Evolutionary conservation across 2,888 invertebrate genomes (phyloP).

Genomic region (Muschampia plurimacula): DNA sequence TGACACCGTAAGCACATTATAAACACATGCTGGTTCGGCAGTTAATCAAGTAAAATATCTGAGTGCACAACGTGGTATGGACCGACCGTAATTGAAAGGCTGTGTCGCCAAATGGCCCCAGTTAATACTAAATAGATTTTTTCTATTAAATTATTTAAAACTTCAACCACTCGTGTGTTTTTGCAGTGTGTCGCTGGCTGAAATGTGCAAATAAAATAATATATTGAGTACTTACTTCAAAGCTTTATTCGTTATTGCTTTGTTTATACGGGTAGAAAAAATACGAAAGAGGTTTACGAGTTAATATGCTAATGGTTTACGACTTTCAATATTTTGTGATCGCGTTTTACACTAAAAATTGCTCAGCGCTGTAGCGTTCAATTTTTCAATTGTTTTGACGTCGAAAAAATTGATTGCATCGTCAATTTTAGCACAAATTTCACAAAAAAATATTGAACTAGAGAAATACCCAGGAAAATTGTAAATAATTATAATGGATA

Average conservation of each 20-base stretch:
- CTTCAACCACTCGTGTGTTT: neutral
- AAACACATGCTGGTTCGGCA: slow-evolving; percentile 9
- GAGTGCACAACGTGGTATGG: slow-evolving; percentile 10
- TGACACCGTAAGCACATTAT: slow-evolving; percentile 21
- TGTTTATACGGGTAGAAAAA: neutral
- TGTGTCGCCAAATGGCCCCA: slow-evolving; percentile 26
- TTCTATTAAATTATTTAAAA: slow-evolving; percentile 29
- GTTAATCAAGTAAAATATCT: slow-evolving; percentile 30
- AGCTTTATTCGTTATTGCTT: neutral
- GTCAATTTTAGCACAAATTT: no score
- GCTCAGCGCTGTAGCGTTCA: neutral
- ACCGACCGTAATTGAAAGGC: slow-evolving; percentile 24
- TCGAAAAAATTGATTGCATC: neutral
- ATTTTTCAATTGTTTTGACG: neutral
- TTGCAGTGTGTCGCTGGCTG: neutral
- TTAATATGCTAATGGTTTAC: neutral
- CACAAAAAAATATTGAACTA: no score
- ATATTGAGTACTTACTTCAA: neutral
- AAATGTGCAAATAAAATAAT: slow-evolving; percentile 2
- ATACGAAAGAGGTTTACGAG: neutral
- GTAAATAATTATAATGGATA: no score
- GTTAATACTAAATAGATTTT: slow-evolving; percentile 25
- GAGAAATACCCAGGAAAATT: no score
- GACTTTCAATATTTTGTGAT: neutral
- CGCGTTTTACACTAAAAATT: neutral